These are phyloP conservation scores for Hemaris fuciformis DNA, from an alignment of 2,888 invertebrate species.

Conservation along the genomic window DNA sequence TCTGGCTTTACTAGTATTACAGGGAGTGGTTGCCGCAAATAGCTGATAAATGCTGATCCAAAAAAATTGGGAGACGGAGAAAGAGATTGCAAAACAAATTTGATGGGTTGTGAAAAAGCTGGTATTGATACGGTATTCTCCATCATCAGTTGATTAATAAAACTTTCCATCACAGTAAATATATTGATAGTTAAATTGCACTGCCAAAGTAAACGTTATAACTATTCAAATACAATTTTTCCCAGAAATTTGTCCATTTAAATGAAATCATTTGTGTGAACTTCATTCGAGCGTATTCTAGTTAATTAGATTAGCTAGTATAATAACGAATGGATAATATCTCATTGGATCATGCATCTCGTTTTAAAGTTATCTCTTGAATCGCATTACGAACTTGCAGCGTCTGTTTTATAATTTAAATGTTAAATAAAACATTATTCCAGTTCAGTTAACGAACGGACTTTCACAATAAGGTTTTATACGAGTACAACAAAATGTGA, in stretches of 20 bases:
- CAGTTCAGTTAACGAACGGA: neutral
- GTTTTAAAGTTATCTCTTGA: constrained; percentile 1
- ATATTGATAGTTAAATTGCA: too few relatives aligned
- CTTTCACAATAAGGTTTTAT: neutral
- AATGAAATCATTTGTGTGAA: neutral
- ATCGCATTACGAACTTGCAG: neutral
- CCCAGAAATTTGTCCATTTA: neutral
- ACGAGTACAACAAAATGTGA: neutral
- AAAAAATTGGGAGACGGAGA: too few relatives aligned
- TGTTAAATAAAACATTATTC: constrained; percentile 4
- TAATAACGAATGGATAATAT: neutral
- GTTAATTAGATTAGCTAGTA: neutral
- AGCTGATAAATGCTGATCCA: too few relatives aligned
- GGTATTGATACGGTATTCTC: too few relatives aligned
- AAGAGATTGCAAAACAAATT: too few relatives aligned
- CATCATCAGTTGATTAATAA: too few relatives aligned
- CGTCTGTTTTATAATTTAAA: constrained; percentile 1
- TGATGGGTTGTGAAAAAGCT: too few relatives aligned
- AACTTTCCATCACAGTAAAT: too few relatives aligned
- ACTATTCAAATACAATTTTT: neutral
- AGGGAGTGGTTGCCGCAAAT: too few relatives aligned
- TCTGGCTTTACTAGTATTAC: too few relatives aligned
- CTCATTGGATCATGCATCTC: neutral
- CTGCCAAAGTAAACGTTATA: neutral
- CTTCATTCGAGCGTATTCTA: neutral